Percentiles rank a stretch among this genome's conserved stretches.
Conservation (phyloP, 1,140 invertebrate species). For the Caenorhabditis remanei region DNA sequence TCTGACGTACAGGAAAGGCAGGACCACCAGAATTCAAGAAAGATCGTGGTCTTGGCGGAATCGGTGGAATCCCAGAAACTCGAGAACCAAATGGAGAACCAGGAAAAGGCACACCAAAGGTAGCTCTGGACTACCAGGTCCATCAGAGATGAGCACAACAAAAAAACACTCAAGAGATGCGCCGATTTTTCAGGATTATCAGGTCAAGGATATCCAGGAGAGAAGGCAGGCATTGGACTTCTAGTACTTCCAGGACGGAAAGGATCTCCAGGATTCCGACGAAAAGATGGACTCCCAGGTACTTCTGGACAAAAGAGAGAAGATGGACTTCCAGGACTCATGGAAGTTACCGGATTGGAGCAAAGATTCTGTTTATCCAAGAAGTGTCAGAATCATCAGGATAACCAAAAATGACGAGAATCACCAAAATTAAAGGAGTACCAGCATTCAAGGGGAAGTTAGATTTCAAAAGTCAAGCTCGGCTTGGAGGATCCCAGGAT, state of each 20-base stretch:
- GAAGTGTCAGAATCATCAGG: slow-evolving; percentile 77
- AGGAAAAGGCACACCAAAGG: slow-evolving; percentile 76
- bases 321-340: slow-evolving; percentile 65
- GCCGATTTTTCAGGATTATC: slow-evolving; percentile 79
- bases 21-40: slow-evolving; percentile 79
- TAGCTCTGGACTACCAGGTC: slow-evolving; percentile 76
- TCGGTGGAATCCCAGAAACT: slow-evolving; percentile 77
- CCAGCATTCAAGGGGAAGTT: slow-evolving; percentile 74
- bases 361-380: slow-evolving; percentile 80
- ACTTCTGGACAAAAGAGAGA: slow-evolving; percentile 70
- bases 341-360: slow-evolving; percentile 79
- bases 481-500: slow-evolving; percentile 71
- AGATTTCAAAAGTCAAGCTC: not conserved
- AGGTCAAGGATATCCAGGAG: slow-evolving; percentile 79
- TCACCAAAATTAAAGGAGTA: slow-evolving; percentile 68
- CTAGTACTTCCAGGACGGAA: slow-evolving; percentile 76
- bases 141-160: too few species aligned
- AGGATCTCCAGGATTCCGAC: slow-evolving; percentile 75
- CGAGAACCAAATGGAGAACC: slow-evolving; percentile 76
- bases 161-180: slow-evolving; percentile 73
- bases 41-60: slow-evolving; percentile 77
- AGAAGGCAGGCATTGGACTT: slow-evolving; percentile 78
- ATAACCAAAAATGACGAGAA: slow-evolving; percentile 81
- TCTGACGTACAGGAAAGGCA: slow-evolving; percentile 68
- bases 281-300: slow-evolving; percentile 74